phyloP scores from a whole-genome alignment of 2,113 vertebrate genomes.

The Odobenus rosmarus region DNA sequence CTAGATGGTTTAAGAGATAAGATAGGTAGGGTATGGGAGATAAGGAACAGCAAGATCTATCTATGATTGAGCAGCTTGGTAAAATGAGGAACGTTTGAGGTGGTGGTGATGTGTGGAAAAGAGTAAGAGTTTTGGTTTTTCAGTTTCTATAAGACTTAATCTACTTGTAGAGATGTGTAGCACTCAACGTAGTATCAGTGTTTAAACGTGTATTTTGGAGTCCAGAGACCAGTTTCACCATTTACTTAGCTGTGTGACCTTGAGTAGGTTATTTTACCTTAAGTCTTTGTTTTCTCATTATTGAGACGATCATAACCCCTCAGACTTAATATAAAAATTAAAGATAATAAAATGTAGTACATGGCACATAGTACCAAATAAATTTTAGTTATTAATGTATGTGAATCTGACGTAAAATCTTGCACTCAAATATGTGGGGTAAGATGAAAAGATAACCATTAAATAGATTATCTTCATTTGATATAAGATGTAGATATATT shows the following conservation, averaged over 20 bases:
- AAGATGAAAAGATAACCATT: constrained; percentile 17
- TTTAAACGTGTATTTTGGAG: not conserved
- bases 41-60: not conserved
- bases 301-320: not conserved
- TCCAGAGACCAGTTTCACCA: not conserved
- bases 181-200: not conserved
- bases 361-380: not conserved
- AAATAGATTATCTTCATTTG: not conserved
- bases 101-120: not conserved
- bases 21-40: not conserved
- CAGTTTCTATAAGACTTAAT: not conserved
- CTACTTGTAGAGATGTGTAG: not conserved
- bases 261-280: not conserved
- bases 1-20: not conserved
- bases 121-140: not conserved
- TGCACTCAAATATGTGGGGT: not conserved
- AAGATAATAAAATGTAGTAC: not conserved
- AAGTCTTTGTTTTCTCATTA: constrained; percentile 45
- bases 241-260: not conserved
- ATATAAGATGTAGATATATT: not conserved
- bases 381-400: constrained; percentile 6
- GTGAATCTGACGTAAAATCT: not conserved
- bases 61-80: not conserved
- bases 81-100: not conserved
- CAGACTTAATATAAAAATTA: constrained; percentile 9